These are phyloP conservation scores for Echinops telfairi DNA, from an alignment of 2,113 vertebrate species.

Conservation along the genomic window DNA sequence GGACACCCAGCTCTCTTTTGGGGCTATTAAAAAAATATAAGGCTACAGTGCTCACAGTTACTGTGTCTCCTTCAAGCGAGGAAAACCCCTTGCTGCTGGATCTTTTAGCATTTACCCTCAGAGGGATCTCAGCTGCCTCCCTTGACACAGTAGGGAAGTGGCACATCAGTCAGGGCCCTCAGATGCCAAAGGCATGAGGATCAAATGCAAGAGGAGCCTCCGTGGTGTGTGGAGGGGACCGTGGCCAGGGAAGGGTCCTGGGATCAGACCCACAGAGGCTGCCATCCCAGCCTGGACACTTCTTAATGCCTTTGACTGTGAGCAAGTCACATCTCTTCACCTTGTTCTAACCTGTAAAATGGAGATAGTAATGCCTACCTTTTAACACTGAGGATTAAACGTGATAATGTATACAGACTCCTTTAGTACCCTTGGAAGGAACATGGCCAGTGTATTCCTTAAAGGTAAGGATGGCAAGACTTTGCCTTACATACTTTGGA, in stretches of 20 bases:
- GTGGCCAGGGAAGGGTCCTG: not conserved
- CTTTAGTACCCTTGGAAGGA: not conserved
- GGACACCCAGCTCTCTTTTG: not conserved
- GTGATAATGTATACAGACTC: not conserved
- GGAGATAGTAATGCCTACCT: not conserved
- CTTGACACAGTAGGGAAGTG: not conserved
- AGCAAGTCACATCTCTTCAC: not conserved
- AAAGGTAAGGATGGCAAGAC: too few relatives aligned
- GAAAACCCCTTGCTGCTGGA: not conserved
- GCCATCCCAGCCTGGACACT: not conserved
- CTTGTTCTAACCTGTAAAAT: not conserved
- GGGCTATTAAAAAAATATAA: not conserved
- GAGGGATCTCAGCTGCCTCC: not conserved
- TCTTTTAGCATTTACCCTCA: not conserved
- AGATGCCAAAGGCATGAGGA: not conserved
- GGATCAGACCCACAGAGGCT: fast-evolving
- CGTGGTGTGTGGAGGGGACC: fast-evolving
- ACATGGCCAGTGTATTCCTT: too few relatives aligned
- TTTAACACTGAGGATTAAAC: not conserved
- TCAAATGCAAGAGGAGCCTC: not conserved
- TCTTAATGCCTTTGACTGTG: not conserved
- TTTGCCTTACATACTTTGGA: too few relatives aligned
- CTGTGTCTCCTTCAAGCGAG: not conserved
- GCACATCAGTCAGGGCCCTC: not conserved
- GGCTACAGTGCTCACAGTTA: not conserved